Evolutionary conservation across 2,888 invertebrate genomes (phyloP), one percentile per base, ranked within the genome.

Genomic region (Dinocampus coccinellae): DNA sequence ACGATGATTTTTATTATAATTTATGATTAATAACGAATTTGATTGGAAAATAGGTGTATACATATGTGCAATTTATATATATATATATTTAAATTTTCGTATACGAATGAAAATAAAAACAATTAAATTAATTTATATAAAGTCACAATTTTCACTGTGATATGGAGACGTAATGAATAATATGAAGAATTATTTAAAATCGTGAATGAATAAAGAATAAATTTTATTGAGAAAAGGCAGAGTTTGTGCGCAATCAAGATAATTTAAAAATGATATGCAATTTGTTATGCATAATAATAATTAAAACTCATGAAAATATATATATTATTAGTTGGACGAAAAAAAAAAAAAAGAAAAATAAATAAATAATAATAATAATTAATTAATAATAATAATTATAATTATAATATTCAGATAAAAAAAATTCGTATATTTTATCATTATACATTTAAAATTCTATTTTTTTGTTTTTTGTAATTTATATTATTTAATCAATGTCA

Each of bases 71-170:
- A 64, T 60, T 3, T 65, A n/a, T 68, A 62, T 63, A 52, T 67
- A 22, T 47, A 24, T 62, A 22, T 42, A 60, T 63, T 62, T 61
- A 42, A 34, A 68, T 70, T 34, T 39, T 63, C 36, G 64, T 63
- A 16, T 55, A 70, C 60, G 58, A 4, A 26, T 16, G 64, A 62
- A 65, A 65, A 52, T 22, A 47, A 63, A 33, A 57, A 67, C 60
- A 53, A 65, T 74, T 63, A 22, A 22, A 22, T 29, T 52, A 6
- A 64, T n/a, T 57, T n/a, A 42, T 20, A n/a, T 63, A 64, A 67
- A 72, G 63, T 75, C 72, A 72, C 72, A 60, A 73, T 70, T n/a
- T 71, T 74, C 66, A 74, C 72, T 71, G 72, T 64, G 75, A 73
- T 73, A 75, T 63, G 57, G 34, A 52, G 55, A 34, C 10, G 26